phyloP scores from a whole-genome alignment of 2,797 vertebrate genomes.

The Hemibagrus guttatus region DNA sequence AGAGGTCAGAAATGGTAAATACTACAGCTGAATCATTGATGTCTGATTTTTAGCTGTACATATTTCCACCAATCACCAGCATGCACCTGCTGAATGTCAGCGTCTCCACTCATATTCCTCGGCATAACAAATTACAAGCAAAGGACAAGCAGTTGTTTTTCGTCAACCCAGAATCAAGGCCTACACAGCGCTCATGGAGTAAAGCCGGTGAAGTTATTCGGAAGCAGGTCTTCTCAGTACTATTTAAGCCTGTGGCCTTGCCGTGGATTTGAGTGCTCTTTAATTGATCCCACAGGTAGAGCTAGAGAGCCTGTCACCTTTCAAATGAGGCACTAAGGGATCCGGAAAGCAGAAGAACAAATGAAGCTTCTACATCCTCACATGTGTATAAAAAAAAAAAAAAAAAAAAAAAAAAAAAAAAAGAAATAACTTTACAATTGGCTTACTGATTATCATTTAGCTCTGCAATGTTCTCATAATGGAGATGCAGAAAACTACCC shows the following conservation, averaged over 20 bases:
- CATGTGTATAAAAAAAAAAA: not conserved
- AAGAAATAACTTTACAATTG: not conserved
- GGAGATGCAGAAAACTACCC: not conserved
- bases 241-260: slow-evolving; percentile 38
- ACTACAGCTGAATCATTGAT: not conserved
- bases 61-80: not conserved
- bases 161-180: not conserved
- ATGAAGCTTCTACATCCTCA: slow-evolving; percentile 5
- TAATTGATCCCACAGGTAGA: slow-evolving; percentile 61
- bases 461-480: not conserved
- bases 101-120: not conserved
- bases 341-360: slow-evolving; percentile 18
- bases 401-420: not conserved
- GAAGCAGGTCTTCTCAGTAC: slow-evolving; percentile 8
- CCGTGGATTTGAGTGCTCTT: slow-evolving; percentile 36
- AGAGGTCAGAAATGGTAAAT: not conserved
- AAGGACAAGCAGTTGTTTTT: not conserved
- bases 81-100: not conserved
- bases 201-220: not conserved
- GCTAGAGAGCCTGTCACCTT: slow-evolving; percentile 41
- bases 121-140: not conserved
- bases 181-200: not conserved
- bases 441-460: slow-evolving; percentile 14
- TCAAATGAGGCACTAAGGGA: slow-evolving; percentile 61
- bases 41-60: not conserved